A percentile compares a stretch with the other conserved stretches of the same genome.
These are phyloP conservation scores for Gasteruption jaculator DNA, from an alignment of 2,888 invertebrate species.

Conservation along the genomic window DNA sequence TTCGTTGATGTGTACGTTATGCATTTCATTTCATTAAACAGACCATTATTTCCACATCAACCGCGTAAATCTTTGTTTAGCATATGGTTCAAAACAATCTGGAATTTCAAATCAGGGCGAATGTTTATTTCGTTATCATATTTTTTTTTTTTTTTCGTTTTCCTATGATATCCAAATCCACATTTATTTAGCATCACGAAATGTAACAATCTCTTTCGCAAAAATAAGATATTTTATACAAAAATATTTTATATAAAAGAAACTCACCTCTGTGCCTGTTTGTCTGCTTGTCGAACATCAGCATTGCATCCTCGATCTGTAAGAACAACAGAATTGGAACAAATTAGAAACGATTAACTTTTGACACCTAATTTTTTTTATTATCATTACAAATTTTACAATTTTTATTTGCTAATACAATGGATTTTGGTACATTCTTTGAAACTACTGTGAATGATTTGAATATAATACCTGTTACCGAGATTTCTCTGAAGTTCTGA, in stretches of 20 bases:
- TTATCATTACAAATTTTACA: too few species aligned
- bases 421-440: too few species aligned
- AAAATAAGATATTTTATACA: conserved; percentile 5
- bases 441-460: too few species aligned
- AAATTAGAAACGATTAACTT: too few species aligned
- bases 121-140: not conserved
- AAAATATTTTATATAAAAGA: conserved; percentile 1
- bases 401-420: too few species aligned
- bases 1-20: too few species aligned
- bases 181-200: not conserved
- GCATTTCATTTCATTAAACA: too few species aligned
- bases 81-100: not conserved
- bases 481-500: too few species aligned
- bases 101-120: conserved; percentile 1
- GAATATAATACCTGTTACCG: too few species aligned
- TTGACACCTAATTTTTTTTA: too few species aligned
- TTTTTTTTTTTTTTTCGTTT: not conserved
- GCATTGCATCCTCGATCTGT: conserved; percentile 99
- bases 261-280: conserved; percentile 96
- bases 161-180: not conserved
- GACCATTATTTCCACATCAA: too few species aligned
- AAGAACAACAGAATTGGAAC: conserved; percentile 55
- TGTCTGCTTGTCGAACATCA: conserved; percentile 99
- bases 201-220: not conserved
- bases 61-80: too few species aligned